These are phyloP conservation scores for Holotrichia oblita DNA, from an alignment of 1,140 invertebrate species.

Conservation along the genomic window DNA sequence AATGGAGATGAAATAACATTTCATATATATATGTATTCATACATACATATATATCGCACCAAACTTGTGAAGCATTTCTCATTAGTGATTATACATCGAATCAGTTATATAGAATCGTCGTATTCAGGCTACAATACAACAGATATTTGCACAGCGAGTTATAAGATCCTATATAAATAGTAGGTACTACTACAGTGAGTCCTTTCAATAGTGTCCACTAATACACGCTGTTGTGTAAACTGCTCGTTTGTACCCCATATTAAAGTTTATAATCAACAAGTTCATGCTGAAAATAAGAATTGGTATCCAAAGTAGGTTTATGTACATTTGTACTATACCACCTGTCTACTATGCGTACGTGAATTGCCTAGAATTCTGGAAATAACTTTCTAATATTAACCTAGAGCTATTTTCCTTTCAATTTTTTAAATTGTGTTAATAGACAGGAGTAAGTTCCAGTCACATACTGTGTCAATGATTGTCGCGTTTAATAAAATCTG, in stretches of 20 bases:
- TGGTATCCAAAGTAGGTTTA: neutral
- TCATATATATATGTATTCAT: too few species aligned
- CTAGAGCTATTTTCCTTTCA: neutral
- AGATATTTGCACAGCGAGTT: neutral
- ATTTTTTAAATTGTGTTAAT: conserved; percentile 27
- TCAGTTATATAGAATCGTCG: neutral
- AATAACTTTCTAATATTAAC: conserved; percentile 26
- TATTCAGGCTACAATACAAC: neutral
- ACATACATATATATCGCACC: neutral
- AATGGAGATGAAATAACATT: neutral
- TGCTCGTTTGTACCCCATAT: neutral
- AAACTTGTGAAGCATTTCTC: neutral
- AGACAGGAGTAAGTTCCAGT: neutral
- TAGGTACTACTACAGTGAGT: neutral
- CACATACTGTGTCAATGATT: neutral
- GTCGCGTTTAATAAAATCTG: neutral
- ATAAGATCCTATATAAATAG: neutral
- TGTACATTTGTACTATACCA: neutral
- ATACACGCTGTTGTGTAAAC: neutral
- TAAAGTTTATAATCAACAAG: conserved; percentile 23
- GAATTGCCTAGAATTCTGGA: conserved; percentile 13
- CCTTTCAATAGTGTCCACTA: neutral
- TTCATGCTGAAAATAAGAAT: conserved; percentile 3
- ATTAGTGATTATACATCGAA: neutral
- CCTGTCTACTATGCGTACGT: neutral